phyloP scores from a whole-genome alignment of 2,113 vertebrate species.

The Donacobius atricapilla region DNA sequence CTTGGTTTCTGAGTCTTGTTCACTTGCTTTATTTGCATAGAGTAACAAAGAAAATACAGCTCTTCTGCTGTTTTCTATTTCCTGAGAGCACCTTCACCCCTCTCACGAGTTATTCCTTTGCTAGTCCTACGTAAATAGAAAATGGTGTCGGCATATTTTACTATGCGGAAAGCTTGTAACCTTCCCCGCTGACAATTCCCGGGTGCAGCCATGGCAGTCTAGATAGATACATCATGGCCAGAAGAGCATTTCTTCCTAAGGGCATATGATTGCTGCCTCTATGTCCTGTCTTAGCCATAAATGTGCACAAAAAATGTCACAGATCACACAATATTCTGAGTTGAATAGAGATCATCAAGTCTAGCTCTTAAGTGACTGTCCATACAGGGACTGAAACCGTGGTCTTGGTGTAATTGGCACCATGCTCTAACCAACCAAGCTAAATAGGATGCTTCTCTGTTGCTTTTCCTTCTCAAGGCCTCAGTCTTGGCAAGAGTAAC shows the following conservation, averaged over 20 bases:
- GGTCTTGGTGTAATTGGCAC: background rate
- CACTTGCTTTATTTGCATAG: background rate
- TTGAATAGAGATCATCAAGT: background rate
- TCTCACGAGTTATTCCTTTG: background rate
- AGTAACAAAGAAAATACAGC: background rate
- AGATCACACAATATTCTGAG: background rate
- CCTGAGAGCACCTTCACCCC: background rate
- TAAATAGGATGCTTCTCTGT: background rate
- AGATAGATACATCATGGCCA: background rate
- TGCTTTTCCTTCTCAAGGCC: background rate
- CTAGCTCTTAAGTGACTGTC: no score
- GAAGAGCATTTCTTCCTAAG: background rate
- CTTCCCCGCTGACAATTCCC: background rate
- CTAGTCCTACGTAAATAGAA: background rate
- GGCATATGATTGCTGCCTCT: background rate
- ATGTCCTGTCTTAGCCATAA: background rate
- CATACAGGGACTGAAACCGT: background rate
- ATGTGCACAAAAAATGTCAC: no score
- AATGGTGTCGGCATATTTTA: background rate
- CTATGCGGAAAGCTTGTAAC: background rate
- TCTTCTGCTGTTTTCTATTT: conserved; percentile 53
- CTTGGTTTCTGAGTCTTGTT: conserved; percentile 11
- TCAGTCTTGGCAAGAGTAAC: background rate
- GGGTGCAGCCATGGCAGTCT: background rate
- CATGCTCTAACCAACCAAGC: background rate